phyloP scores from a whole-genome alignment of 2,797 vertebrate genomes.

The Danionella dracula region DNA sequence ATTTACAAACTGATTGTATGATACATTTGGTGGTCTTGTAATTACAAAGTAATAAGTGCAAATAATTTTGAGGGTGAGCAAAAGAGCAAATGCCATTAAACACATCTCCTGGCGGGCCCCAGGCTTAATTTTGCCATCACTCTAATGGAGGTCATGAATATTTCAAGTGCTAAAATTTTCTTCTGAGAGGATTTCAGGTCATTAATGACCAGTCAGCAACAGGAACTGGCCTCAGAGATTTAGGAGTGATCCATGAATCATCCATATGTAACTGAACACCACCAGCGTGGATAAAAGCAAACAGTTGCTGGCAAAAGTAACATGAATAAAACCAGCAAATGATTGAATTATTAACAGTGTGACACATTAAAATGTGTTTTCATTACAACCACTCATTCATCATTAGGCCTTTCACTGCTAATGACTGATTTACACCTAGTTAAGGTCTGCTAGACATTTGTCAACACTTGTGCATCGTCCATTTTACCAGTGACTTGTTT shows the following conservation, averaged over 20 bases:
- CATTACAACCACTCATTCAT: conserved; percentile 21
- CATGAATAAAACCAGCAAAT: conserved; percentile 43
- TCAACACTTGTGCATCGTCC: conserved; percentile 1
- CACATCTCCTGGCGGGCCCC: conserved; percentile 41
- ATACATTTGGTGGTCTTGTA: too few relatives aligned
- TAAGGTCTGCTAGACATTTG: background rate
- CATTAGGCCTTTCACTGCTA: background rate
- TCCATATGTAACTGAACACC: conserved; percentile 37
- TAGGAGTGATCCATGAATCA: conserved; percentile 59
- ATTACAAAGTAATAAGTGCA: too few relatives aligned
- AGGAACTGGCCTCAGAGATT: conserved; percentile 45
- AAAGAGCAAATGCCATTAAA: conserved; percentile 22
- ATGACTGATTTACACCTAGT: conserved; percentile 22
- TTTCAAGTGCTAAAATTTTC: conserved; percentile 65
- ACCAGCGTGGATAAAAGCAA: conserved; percentile 38
- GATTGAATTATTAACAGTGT: conserved; percentile 16
- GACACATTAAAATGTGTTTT: conserved; percentile 21
- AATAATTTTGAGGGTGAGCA: too few relatives aligned
- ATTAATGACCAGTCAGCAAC: conserved; percentile 60
- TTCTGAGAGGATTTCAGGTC: conserved; percentile 58
- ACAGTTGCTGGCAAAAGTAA: conserved; percentile 37
- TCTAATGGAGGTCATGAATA: conserved; percentile 62
- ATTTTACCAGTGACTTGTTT: background rate
- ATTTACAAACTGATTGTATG: too few relatives aligned
- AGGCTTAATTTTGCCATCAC: conserved; percentile 46